Base-by-base conservation (phyloP, 2,888 invertebrate species). In the Hirtodrosophila confusa region DNA sequence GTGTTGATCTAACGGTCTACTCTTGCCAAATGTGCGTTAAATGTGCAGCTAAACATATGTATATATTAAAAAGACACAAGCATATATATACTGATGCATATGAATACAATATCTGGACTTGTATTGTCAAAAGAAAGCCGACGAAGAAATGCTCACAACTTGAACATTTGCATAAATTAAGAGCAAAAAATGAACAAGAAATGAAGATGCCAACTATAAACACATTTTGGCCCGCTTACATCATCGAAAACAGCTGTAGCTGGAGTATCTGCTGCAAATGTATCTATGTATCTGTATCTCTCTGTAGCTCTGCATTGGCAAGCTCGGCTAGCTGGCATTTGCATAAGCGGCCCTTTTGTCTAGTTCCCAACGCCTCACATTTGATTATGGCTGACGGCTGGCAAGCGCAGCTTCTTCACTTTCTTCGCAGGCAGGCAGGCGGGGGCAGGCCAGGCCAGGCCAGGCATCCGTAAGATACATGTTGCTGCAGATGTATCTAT, bases 331-430 rank as follows among this genome's bases (percentile, higher is more conserved):
- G 54, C 48, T 47, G 47, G 47, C 60, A 85, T 86, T 82, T 82
- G 82, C 82, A 82, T 87, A 82, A 85, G 87, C 85, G 63, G 54
- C 55, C 43, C 86, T 80, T 84, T 86, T 80, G 86, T 83, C 61
- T 80, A 68, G 60, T 58, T 69, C 55, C 64, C 69, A 68, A 61
- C 68, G 45, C 67, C 51, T 60, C 63, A 70, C 55, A 72, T 74
- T 68, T 73, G 64, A 72, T 69, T 57, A 62, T 68, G 53, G 43
- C 56, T 53, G 54, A 53, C 40, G 43, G 66, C 69, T 57, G 17
- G 17, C 17, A 17, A 17, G 17, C 17, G 17, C 17, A 17, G 69
- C 87, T 75, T 80, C 87, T 72, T 78, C 75, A 78, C 82, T 87
- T 87, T 87, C 87, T 85, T 84, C 35, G 41, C 12, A 11, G n/a